Base-by-base conservation (phyloP, 37 sponge, comb jelly and placozoan species). In the Chondrilla cf. caribensis region DNA sequence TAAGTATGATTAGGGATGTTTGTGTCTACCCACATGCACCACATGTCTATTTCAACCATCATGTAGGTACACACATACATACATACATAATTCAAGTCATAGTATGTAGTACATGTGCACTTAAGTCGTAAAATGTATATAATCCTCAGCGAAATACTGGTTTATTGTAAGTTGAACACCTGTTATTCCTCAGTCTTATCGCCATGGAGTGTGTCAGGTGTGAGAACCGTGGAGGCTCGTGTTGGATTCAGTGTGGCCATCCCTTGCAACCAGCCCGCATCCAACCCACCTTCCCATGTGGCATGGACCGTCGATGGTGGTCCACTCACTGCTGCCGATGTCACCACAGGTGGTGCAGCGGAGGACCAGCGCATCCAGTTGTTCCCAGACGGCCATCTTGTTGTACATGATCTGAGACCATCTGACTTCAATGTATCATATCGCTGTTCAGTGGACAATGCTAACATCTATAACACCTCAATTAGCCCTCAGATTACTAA, bases 381-480 rank as follows among this genome's bases (percentile, higher is more conserved):
- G 38, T 25, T 73, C 18, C 76, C 76, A 73, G 5, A 19, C 42
- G 76, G 82, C 32, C 81, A 81, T 28, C 76, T 89, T 2, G 43
- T 68, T 11, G 51, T 89, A 15, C 28, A 33, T 58, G 31, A 51
- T 2, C 59, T 84, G 31, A 40, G 51, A 24, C 47, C 41, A 21
- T 32, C 18, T n/a, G 70, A 58, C 18, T 25, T 68, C 82, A 33
- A 18, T 19, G 58, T 40, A 24, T 17, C 5, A 0, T 90, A 90
- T 43, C 42, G 35, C 54, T 90, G 90, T 82, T 18, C 6, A 8
- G 90, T 85, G 35, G 84, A 43, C 37, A 88, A 88, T 84, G 84
- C 44, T 17, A 73, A 22, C 8, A 40, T 39, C 24, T 25, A 73
- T 6, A 36, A 8, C 41, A 42, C 19, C 9, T 73, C 76, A 73